Evolutionary conservation across 1,140 invertebrate species (phyloP), one percentile per base, ranked within the genome.

Genomic region (Temnothorax longispinosus): DNA sequence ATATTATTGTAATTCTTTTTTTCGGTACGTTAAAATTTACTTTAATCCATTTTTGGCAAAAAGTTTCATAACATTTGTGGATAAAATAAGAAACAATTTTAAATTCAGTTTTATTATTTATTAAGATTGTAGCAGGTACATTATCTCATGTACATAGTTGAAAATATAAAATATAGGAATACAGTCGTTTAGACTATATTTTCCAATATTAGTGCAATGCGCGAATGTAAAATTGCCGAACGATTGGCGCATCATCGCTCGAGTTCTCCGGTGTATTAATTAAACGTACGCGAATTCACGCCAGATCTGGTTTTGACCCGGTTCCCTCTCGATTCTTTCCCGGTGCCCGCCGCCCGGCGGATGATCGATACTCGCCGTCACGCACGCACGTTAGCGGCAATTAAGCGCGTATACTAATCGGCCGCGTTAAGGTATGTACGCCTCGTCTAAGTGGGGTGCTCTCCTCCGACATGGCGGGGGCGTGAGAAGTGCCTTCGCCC

Each of bases 401-500:
- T 95, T 95, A 95, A 94, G 94, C 91, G 92, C 92, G 92, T 94
- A 93, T 93, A 94, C 94, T 94, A 94, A 95, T 94, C 94, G 94
- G 88, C 87, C 93, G 93, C 90, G 90, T 94, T 93, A 93, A 93
- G 91, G 92, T 94, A 93, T 93, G 92, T 93, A 93, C 91, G 88
- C 89, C 90, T 92, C 90, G 90, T 93, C 92, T 94, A 94, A 94
- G 93, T 94, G 93, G 93, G 91, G 92, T 94, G 91, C 92, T 93
- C 92, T 89, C 88, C 92, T 91, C 90, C 86, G 91, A 92, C 89
- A 93, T 92, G 92, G 93, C 93, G 94, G 94, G 94, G 94, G 94
- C 94, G 94, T 95, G 94, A 95, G 94, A 95, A 95, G 94, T 94
- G 94, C 94, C 94, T 94, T 94, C 94, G 94, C 93, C 94, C 94